Conservation (phyloP, 2,888 invertebrate species). For the Drosophila meridiana region DNA sequence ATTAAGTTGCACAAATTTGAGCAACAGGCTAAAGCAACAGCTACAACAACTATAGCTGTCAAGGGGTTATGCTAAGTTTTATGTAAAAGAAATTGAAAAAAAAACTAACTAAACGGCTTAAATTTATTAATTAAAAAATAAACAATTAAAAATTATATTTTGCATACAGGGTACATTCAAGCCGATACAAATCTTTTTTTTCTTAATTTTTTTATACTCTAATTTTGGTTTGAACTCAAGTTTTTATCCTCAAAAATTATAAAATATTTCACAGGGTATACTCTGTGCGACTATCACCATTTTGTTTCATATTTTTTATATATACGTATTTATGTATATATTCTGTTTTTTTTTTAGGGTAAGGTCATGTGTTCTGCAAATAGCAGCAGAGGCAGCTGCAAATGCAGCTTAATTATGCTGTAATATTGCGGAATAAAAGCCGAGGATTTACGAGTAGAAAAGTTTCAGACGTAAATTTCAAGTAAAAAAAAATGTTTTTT, state of each 20-base stretch:
- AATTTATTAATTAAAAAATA: not conserved
- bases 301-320: not conserved
- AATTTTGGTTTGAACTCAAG: not conserved
- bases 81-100: not conserved
- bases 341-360: slow-evolving; percentile 13
- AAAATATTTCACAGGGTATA: slow-evolving; percentile 7
- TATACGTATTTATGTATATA: not conserved
- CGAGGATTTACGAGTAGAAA: slow-evolving; percentile 49
- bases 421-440: slow-evolving; percentile 54
- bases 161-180: not conserved
- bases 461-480: slow-evolving; percentile 22
- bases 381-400: slow-evolving; percentile 17
- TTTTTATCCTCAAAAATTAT: not conserved
- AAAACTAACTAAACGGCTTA: not conserved
- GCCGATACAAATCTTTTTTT: not conserved
- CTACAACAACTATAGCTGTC: not conserved
- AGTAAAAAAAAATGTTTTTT: slow-evolving; percentile 14
- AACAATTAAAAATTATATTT: no score
- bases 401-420: slow-evolving; percentile 61
- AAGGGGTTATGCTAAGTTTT: no score
- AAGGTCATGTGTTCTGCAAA: slow-evolving; percentile 52
- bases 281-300: not conserved
- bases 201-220: not conserved
- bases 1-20: not conserved
- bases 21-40: slow-evolving; percentile 13